Percentiles rank a stretch among this genome's conserved stretches.
phyloP scores from a whole-genome alignment of 2,888 invertebrate genomes.

The Pinctada fucata region DNA sequence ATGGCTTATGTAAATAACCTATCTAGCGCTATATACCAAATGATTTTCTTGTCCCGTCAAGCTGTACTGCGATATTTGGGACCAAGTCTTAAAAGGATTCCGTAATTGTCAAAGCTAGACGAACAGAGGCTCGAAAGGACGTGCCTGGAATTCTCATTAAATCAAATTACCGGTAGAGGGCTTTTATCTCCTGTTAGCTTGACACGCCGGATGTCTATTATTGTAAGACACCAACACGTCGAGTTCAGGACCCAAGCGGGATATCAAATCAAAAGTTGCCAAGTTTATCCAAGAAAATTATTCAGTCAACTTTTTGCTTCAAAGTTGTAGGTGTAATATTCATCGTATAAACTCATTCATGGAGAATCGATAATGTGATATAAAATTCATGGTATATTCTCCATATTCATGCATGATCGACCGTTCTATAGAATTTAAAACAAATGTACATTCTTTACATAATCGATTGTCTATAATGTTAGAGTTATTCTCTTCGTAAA shows the following conservation, averaged over 20 bases:
- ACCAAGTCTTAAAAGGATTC: background rate
- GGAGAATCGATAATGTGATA: no score
- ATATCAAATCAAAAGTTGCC: no score
- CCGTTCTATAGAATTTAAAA: no score
- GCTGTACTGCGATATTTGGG: background rate
- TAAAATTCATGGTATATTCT: no score
- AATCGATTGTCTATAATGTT: no score
- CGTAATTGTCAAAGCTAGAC: background rate
- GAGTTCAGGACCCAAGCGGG: background rate
- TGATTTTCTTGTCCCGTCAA: background rate
- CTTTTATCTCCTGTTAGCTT: background rate
- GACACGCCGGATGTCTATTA: constrained; percentile 1
- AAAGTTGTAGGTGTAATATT: no score
- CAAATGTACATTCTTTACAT: no score
- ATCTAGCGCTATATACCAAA: background rate
- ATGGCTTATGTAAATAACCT: background rate
- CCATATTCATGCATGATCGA: no score
- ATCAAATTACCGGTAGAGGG: background rate
- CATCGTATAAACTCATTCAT: no score
- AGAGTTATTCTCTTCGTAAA: no score
- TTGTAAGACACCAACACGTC: background rate
- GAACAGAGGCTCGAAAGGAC: background rate
- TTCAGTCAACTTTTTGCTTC: no score
- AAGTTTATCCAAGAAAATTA: no score
- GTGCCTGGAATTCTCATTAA: constrained; percentile 1